A percentile compares a stretch with the other conserved stretches of the same genome.
Conservation (phyloP, 2,113 vertebrate species). For the Pachyramphus minor region DNA sequence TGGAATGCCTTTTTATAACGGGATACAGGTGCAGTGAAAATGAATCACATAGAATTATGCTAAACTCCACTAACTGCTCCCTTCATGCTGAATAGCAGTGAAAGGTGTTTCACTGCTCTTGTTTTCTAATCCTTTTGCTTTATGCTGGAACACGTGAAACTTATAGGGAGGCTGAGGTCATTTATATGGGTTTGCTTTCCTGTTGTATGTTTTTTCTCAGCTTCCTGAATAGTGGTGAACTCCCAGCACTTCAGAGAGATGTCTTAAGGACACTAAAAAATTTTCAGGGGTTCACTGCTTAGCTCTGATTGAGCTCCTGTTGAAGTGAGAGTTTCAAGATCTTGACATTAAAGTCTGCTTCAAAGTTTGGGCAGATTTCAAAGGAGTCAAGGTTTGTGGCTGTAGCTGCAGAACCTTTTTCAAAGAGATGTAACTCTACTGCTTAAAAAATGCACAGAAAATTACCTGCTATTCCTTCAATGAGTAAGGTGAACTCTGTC, state of each 20-base stretch:
- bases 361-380: background rate
- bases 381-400: background rate
- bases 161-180: background rate
- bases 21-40: conserved; percentile 19
- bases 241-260: background rate
- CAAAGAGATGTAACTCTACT: background rate
- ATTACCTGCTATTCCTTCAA: background rate
- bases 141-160: background rate
- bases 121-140: background rate
- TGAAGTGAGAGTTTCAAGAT: background rate
- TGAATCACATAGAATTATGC: conserved; percentile 13
- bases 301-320: background rate
- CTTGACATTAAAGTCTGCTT: background rate
- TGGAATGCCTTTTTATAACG: background rate
- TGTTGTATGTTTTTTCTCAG: background rate
- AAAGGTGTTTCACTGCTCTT: conserved; percentile 23
- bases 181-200: background rate
- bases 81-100: background rate
- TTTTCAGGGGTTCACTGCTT: background rate
- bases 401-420: background rate
- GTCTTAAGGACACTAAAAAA: background rate
- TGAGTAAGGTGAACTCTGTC: background rate
- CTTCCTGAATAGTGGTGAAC: background rate
- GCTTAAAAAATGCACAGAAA: background rate
- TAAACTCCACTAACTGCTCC: conserved; percentile 21